These are phyloP conservation scores for Apodemia hepburni DNA, from an alignment of 2,888 invertebrate species.

Conservation along the genomic window DNA sequence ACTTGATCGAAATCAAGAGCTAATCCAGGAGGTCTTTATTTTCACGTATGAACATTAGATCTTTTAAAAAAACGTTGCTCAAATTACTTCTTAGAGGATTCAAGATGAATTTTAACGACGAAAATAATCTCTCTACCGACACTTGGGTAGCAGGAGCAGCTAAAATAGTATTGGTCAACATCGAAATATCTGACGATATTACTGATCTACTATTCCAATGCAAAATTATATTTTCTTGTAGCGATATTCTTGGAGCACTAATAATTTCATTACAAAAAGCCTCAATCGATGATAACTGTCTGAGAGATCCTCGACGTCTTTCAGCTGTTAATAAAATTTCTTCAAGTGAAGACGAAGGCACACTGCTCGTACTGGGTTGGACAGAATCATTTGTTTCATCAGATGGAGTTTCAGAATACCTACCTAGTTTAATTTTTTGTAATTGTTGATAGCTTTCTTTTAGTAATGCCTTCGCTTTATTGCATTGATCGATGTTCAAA, in stretches of 20 bases:
- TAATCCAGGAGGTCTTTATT: constrained; percentile 4
- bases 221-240: background rate
- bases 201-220: constrained; percentile 7
- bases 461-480: constrained; percentile 5
- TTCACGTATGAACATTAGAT: background rate
- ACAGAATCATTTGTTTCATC: constrained; percentile 10
- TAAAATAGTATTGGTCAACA: constrained; percentile 12
- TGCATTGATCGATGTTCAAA: constrained; percentile 1
- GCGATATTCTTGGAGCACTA: constrained; percentile 7
- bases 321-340: constrained; percentile 12
- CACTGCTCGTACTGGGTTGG: constrained; percentile 11
- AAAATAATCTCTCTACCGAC: constrained; percentile 14
- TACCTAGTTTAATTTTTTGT: constrained; percentile 5
- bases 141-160: constrained; percentile 11
- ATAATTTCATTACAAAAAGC: constrained; percentile 11
- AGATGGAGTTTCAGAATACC: background rate
- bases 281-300: constrained; percentile 7
- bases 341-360: constrained; percentile 9
- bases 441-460: constrained; percentile 4
- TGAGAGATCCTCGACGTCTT: constrained; percentile 1
- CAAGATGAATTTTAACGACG: constrained; percentile 14
- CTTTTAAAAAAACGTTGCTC: background rate
- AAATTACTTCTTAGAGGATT: constrained; percentile 14
- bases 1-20: constrained; percentile 2
- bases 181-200: constrained; percentile 8